Evolutionary conservation across 1,140 invertebrate genomes (phyloP), one percentile per base, ranked within the genome.

Genomic region (Drosophila yakuba): DNA sequence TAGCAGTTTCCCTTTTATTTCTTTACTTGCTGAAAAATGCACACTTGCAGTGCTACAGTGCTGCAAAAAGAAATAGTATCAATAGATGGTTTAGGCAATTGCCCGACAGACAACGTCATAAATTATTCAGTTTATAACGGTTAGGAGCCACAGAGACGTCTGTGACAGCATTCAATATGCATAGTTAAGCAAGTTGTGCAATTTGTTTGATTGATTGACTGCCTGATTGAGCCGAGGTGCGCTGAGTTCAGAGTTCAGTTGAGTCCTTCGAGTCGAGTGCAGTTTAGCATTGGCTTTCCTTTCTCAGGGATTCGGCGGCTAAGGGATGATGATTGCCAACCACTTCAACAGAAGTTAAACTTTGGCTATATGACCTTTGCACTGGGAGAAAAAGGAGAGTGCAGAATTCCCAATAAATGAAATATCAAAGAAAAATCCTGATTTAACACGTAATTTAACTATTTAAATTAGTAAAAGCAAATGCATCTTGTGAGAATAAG

Each of bases 161-260:
- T 78, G 64, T 79, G 83, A 88, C 83, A 82, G 79, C 57, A 76
- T 73, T 86, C 75, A 76, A 83, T 86, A 88, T 88, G 83, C 83
- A 88, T 82, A 82, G 75, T 67, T 84, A 80, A 84, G 80, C 78
- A 74, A 82, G 78, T 78, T 86, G 78, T 73, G 56, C 78, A 78
- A 85, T 81, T 86, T 82, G 57, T 78, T 78, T 82, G 79, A 78
- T 81, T 85, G 83, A 85, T 85, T 82, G 83, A 88, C 79, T 86
- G 58, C 51, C 56, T 86, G 83, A 82, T 88, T 88, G 79, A 82
- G 64, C 56, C 51, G 51, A 74, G 41, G 41, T 47, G 39, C 52
- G 43, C 44, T 25, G 23, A 54, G 55, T 48, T 43, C 17, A 10
- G 17, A 12, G 43, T 20, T 47, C 17, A 55, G 28, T 39, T 41